Evolutionary conservation across 2,888 invertebrate genomes (phyloP).

Genomic region (Thymelicus lineola): DNA sequence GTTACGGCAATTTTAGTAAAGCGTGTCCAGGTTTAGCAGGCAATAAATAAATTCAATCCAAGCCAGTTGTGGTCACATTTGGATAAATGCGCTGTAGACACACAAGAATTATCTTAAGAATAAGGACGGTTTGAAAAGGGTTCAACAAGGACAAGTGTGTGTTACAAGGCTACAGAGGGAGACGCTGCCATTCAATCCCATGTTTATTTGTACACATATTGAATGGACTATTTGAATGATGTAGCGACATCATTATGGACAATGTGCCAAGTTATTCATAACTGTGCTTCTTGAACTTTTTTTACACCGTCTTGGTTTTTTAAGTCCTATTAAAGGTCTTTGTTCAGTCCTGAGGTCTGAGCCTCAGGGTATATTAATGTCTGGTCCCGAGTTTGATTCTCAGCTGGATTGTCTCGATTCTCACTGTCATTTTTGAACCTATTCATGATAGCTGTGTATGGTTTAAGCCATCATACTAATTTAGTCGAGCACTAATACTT

Average conservation of each 20-base stretch:
- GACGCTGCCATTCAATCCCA: conserved; percentile 14
- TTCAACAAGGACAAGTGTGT: conserved; percentile 33
- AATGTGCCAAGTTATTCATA: conserved; percentile 6
- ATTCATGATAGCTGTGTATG: too few relatives aligned
- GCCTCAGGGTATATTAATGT: background rate
- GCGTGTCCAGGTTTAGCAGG: too few relatives aligned
- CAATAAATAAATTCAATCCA: too few relatives aligned
- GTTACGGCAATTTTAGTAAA: too few relatives aligned
- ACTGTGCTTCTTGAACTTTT: background rate
- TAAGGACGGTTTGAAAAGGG: conserved; percentile 20
- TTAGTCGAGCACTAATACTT: too few relatives aligned
- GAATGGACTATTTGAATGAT: conserved; percentile 33
- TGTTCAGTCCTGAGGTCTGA: background rate
- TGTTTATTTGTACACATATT: conserved; percentile 33
- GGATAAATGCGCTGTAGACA: background rate
- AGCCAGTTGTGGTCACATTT: background rate
- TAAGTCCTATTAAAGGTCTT: background rate
- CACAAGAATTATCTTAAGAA: conserved; percentile 17
- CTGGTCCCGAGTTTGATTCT: background rate
- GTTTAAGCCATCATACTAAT: too few relatives aligned
- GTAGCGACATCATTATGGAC: conserved; percentile 31
- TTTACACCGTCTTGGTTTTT: too few relatives aligned
- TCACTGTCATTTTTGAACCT: too few relatives aligned
- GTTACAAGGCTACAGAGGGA: conserved; percentile 8
- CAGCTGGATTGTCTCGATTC: background rate